A percentile compares a stretch with the other conserved stretches of the same genome.
phyloP scores from a whole-genome alignment of 2,113 vertebrate species.

The Nothoprocta perdicaria region DNA sequence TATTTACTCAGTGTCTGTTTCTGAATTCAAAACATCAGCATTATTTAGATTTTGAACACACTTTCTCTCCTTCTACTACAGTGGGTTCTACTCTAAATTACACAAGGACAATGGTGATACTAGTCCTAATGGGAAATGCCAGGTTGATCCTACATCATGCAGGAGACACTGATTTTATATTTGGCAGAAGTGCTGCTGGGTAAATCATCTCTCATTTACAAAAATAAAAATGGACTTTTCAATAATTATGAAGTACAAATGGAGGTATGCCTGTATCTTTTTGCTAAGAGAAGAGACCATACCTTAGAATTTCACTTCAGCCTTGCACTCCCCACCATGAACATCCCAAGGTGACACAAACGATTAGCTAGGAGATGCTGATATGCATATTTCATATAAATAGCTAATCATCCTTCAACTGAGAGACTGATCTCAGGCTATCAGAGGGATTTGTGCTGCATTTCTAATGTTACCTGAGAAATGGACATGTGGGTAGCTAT shows the following conservation, averaged over 20 bases:
- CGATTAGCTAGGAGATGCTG: constrained; percentile 34
- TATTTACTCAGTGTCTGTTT: constrained; percentile 61
- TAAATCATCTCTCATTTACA: constrained; percentile 19
- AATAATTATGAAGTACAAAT: constrained; percentile 66
- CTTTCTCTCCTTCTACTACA: constrained; percentile 39
- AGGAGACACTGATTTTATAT: constrained; percentile 48
- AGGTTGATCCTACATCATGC: constrained; percentile 32
- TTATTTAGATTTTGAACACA: constrained; percentile 42
- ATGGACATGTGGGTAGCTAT: constrained; percentile 66
- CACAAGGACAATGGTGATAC: constrained; percentile 51
- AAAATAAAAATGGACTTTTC: neutral
- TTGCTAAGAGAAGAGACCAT: constrained; percentile 51
- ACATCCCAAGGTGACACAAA: neutral
- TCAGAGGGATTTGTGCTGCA: constrained; percentile 72
- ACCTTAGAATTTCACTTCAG: constrained; percentile 27
- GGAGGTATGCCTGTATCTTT: constrained; percentile 68
- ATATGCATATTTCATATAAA: constrained; percentile 41
- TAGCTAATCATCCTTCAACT: constrained; percentile 52
- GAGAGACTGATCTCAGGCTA: constrained; percentile 60
- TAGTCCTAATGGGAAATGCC: constrained; percentile 17
- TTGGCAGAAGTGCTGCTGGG: constrained; percentile 52
- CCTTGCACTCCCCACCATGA: constrained; percentile 14
- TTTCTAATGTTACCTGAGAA: constrained; percentile 77
- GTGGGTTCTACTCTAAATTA: constrained; percentile 37
- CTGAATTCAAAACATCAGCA: constrained; percentile 38